Evolutionary conservation across 2,888 invertebrate genomes (phyloP).

Genomic region (Teleiodes luculella): DNA sequence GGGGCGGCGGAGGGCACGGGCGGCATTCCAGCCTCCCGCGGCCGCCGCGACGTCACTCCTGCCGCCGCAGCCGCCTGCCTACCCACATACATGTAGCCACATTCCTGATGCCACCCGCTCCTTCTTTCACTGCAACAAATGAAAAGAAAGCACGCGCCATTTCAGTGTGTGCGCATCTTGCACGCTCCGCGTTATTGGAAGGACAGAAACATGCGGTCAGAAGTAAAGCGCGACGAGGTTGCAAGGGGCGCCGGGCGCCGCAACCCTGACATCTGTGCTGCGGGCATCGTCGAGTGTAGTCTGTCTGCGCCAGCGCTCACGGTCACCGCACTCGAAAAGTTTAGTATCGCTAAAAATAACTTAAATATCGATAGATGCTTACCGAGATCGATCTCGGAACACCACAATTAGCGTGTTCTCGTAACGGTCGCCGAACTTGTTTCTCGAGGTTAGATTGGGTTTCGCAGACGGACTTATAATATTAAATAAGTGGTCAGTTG

Average conservation of each 20-base stretch:
- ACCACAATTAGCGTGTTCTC: conserved; percentile 8
- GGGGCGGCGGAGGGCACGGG: conserved; percentile 61
- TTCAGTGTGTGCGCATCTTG: conserved; percentile 27
- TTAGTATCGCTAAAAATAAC: conserved; percentile 61
- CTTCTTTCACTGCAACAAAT: conserved; percentile 38
- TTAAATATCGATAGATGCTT: conserved; percentile 39
- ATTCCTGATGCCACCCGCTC: conserved; percentile 48
- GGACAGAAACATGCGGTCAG: conserved; percentile 26
- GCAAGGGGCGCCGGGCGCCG: conserved; percentile 38
- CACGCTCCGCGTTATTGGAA: conserved; percentile 15
- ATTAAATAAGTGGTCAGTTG: conserved; percentile 4
- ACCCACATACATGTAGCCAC: conserved; percentile 36
- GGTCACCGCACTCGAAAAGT: conserved; percentile 67
- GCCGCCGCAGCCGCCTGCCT: conserved; percentile 30
- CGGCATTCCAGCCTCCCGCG: conserved; percentile 70
- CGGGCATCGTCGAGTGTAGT: conserved; percentile 35
- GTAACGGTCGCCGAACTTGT: conserved; percentile 9
- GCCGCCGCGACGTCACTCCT: conserved; percentile 58
- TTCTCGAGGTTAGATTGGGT: conserved; percentile 4
- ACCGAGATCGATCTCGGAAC: conserved; percentile 15
- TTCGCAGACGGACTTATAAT: conserved; percentile 8
- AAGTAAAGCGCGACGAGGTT: conserved; percentile 34
- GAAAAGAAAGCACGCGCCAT: conserved; percentile 42
- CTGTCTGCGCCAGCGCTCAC: conserved; percentile 46
- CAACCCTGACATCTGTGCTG: conserved; percentile 58